A percentile compares a stretch with the other conserved stretches of the same genome.
Evolutionary conservation across 2,797 vertebrate genomes (phyloP).

Genomic region (Champsocephalus gunnari): DNA sequence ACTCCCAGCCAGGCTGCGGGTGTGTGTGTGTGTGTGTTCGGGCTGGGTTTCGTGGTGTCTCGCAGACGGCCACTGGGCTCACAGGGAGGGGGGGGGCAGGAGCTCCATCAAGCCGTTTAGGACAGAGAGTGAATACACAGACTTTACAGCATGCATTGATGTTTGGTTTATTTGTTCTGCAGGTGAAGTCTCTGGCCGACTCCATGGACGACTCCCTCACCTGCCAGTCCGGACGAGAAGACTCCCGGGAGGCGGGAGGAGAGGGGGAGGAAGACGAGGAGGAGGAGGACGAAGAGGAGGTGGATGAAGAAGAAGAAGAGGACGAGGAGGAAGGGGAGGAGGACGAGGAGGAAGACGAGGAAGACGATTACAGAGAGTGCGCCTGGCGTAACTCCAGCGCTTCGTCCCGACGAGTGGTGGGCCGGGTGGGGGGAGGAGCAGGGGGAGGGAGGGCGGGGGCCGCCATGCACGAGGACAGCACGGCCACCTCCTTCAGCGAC

Average conservation of each 20-base stretch:
- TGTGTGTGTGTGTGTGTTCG: no score
- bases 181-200: conserved; percentile 93
- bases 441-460: conserved; percentile 75
- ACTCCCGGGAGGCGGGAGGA: conserved; percentile 84
- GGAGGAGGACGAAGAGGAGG: conserved; percentile 72
- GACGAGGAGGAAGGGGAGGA: conserved; percentile 79
- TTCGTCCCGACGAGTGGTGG: conserved; percentile 62
- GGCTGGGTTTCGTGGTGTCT: no score
- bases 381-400: conserved; percentile 75
- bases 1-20: no score
- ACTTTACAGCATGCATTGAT: no score
- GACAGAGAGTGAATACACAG: no score
- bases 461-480: conserved; percentile 92
- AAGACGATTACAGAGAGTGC: conserved; percentile 82
- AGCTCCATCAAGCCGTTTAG: no score
- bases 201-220: conserved; percentile 93
- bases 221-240: conserved; percentile 85
- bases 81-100: no score
- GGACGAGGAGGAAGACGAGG: conserved; percentile 82
- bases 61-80: no score
- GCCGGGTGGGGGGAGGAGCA: conserved; percentile 50
- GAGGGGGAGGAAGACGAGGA: conserved; percentile 75
- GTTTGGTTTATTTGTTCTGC: neutral
- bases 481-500: conserved; percentile 92
- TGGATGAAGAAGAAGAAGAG: conserved; percentile 79